Base-by-base conservation (phyloP, 2,888 invertebrate genomes). In the Cybosia mesomella region DNA sequence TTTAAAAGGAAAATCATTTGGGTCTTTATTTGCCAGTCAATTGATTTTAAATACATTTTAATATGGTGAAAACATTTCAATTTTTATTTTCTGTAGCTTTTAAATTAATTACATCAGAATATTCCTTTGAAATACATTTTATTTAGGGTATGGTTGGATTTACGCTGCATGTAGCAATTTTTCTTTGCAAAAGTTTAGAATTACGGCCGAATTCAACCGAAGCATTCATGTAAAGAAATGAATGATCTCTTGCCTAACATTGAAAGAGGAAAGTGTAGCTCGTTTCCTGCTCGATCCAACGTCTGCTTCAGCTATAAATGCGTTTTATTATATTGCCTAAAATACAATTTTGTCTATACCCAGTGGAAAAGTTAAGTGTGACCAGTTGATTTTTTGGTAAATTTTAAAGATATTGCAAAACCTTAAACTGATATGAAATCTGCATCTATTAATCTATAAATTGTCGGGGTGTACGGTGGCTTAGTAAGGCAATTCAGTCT, bases 61-160 rank as follows among this genome's bases (percentile, higher is more conserved):
- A 81, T 82, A 70, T 64, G 68, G 79, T 79, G 79, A 81, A 85
- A 83, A 84, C 75, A 83, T 80, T 81, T 79, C 77, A 60, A 76
- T 77, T 80, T 83, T 74, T 73, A 62, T 76, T 79, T 79, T 82
- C 81, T 80, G 76, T 80, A 75, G 81, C 76, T 80, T 76, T 84
- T 74, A 77, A 72, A 73, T 79, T 84, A 80, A 83, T 85, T 79
- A 80, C 73, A 81, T 74, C 73, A 75, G 73, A 70, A 73, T 80
- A 71, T 74, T 82, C 73, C 72, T 80, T 83, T 77, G 73, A 83
- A 74, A 73, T 73, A 67, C 57, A 73, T 79, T 75, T 77, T 77
- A 81, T 79, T 81, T 76, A 58, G 64, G 67, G 76, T 69, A 67
- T 65, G 65, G 71, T 74, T 68, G 76, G 66, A 76, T 76, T n/a